A percentile compares a stretch with the other conserved stretches of the same genome.
Evolutionary conservation across 2,113 vertebrate genomes (phyloP).

Genomic region (Natator depressus): DNA sequence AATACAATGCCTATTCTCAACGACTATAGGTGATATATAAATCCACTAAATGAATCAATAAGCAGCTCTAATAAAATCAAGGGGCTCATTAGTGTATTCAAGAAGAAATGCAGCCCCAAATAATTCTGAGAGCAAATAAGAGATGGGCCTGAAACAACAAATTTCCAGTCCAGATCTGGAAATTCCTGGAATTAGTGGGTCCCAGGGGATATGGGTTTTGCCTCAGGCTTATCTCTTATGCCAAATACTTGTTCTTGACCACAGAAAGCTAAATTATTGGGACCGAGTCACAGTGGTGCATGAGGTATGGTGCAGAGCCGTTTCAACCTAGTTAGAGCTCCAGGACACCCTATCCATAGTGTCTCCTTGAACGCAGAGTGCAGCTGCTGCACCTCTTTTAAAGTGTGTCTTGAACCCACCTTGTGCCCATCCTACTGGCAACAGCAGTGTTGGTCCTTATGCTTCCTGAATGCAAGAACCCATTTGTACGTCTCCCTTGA

Average conservation of each 20-base stretch:
- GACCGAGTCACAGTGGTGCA: background rate
- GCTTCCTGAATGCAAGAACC: background rate
- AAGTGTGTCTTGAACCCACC: background rate
- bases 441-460: background rate
- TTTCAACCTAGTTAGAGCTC: background rate
- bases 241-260: background rate
- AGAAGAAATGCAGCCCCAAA: background rate
- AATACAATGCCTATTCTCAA: constrained; percentile 10
- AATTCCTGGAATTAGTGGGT: background rate
- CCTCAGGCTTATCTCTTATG: background rate
- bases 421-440: background rate
- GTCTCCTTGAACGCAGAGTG: background rate
- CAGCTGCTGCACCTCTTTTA: background rate
- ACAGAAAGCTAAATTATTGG: rapidly evolving
- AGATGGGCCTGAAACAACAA: background rate
- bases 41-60: constrained; percentile 32
- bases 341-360: background rate
- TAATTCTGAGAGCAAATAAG: background rate
- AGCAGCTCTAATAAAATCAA: constrained; percentile 32
- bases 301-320: background rate
- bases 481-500: too few species aligned
- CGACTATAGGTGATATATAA: constrained; percentile 9
- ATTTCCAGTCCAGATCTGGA: background rate
- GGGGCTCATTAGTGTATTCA: background rate
- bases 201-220: background rate